Conservation (phyloP, 2,113 vertebrate genomes). For the Periophthalmus modestus region DNA sequence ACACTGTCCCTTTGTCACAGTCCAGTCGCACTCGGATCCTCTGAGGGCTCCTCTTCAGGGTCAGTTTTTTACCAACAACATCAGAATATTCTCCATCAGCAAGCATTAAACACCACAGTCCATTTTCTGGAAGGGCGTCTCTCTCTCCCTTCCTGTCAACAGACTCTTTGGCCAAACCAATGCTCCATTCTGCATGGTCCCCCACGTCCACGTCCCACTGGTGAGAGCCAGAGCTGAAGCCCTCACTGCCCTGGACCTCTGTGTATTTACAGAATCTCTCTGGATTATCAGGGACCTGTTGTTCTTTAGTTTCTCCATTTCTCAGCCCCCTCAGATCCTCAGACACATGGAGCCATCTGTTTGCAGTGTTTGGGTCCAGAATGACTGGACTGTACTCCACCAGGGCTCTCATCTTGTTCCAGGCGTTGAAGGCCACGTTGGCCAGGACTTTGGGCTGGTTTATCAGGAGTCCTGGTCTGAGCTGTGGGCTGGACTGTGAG, state of each 20-base stretch:
- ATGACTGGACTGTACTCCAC: constrained; percentile 20
- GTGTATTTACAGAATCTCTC: no score
- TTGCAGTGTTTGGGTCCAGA: no score
- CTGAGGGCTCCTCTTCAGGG: not conserved
- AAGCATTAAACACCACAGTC: not conserved
- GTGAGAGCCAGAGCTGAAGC: no score
- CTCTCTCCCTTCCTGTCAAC: constrained; percentile 12
- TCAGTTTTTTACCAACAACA: not conserved
- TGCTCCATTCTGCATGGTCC: constrained; percentile 14
- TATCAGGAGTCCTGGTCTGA: constrained; percentile 1
- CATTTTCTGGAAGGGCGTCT: not conserved
- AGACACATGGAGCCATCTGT: no score
- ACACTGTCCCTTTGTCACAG: constrained; percentile 25
- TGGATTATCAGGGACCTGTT: no score
- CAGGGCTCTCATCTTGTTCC: constrained; percentile 23
- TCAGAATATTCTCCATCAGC: not conserved
- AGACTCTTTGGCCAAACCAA: constrained; percentile 48
- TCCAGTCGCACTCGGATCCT: no score
- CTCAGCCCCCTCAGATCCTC: no score
- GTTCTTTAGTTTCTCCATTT: no score
- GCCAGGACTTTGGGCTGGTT: constrained; percentile 21
- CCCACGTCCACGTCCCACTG: not conserved
- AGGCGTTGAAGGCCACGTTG: constrained; percentile 22
- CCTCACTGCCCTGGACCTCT: no score
- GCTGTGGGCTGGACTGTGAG: not conserved